Evolutionary conservation across 2,888 invertebrate species (phyloP), one percentile per base, ranked within the genome.

Genomic region (Aphodius granarius): DNA sequence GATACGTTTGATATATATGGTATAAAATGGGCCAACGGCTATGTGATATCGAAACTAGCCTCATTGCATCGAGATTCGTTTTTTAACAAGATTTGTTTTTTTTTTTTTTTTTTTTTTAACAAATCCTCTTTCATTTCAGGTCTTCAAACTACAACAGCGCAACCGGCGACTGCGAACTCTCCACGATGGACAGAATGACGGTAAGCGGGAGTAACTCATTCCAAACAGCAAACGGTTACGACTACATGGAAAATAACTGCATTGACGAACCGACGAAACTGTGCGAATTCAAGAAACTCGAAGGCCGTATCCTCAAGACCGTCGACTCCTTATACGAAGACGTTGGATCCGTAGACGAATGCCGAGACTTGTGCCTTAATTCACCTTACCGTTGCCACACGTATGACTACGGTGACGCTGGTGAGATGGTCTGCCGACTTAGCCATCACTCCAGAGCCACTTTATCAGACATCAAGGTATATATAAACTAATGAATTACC

Each of bases 251-350:
- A 87, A 97, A 96, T 88, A 95, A 96, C 86, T 97, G 96, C 87
- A 95, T 96, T 62, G 96, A 96, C 83, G 97, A 97, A 84, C 96
- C 97, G n/a, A 95, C 95, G 71, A 96, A 96, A 86, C 89, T 97
- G 78, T 97, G 97, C 88, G 97, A 97, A 88, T 97, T 97, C 89
- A 96, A 96, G 88, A 94, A 95, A 85, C 91, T 95, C 86, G 91
- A 75, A 65, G 96, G 96, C 15, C 93, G 95, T 83, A 97, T 97
- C 82, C 88, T 97, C 80, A 97, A 97, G 88, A 97, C 97, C 0
- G 97, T 97, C 71, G 97, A 97, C 85, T 96, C 96, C 2, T 96
- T 97, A 20, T 96, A 95, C 85, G 95, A 96, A 89, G 95, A 96
- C 83, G 94, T 96, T 71, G 93, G 93, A 80, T 94, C 94, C 19